Conservation (phyloP, 2,113 vertebrate genomes). For the Stegastes partitus region DNA sequence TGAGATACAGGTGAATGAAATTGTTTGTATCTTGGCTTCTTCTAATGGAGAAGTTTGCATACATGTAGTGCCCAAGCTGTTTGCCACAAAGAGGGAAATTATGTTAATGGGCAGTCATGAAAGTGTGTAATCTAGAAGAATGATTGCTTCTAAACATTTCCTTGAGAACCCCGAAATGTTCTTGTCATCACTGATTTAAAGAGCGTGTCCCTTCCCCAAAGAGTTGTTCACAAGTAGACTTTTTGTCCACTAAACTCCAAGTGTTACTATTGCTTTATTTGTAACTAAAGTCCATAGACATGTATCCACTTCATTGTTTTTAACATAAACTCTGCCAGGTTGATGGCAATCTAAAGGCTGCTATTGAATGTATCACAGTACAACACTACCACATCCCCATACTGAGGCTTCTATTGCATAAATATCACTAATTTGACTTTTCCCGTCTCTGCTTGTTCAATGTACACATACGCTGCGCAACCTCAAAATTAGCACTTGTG, state of each 20-base stretch:
- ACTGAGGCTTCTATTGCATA: neutral
- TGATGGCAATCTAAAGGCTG: conserved; percentile 10
- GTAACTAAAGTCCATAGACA: neutral
- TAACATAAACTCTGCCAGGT: neutral
- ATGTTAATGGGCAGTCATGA: no score
- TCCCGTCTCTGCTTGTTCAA: conserved; percentile 1
- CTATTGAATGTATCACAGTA: conserved; percentile 9
- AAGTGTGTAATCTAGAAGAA: no score
- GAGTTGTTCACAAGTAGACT: neutral
- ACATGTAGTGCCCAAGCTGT: no score
- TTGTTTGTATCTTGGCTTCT: conserved; percentile 7
- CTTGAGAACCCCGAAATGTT: no score
- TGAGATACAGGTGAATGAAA: conserved; percentile 1
- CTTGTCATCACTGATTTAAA: neutral
- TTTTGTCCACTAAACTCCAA: neutral
- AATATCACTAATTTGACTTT: conserved; percentile 15
- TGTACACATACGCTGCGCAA: conserved; percentile 9
- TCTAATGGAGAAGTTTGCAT: no score
- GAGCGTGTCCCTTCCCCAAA: neutral
- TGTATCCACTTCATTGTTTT: neutral
- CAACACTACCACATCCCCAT: neutral
- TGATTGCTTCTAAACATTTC: no score
- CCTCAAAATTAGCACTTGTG: conserved; percentile 38
- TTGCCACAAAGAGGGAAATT: no score
- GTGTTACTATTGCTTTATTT: neutral